A percentile compares a stretch with the other conserved stretches of the same genome.
Conservation (phyloP, 2,113 vertebrate species). For the Mormoops blainvillei region DNA sequence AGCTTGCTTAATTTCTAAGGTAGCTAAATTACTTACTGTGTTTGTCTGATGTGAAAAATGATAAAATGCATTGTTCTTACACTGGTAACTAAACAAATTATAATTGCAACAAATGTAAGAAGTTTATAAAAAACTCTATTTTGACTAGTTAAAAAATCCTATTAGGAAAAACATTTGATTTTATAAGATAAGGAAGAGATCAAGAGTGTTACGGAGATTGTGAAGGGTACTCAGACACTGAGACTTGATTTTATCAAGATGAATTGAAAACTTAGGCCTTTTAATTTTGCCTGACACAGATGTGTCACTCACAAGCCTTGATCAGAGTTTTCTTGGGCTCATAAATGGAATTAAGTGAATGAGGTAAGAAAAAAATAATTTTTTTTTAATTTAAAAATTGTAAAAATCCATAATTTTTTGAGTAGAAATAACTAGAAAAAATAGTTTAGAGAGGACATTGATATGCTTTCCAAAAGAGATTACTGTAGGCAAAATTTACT, state of each 20-base stretch:
- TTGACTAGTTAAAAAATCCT: slow-evolving; percentile 1
- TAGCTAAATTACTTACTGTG: neutral
- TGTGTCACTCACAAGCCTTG: neutral
- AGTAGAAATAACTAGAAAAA: neutral
- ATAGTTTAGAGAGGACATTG: neutral
- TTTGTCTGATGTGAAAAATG: slow-evolving; percentile 16
- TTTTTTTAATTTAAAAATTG: neutral
- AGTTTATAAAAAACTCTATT: neutral
- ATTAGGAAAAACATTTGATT: neutral
- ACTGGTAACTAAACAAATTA: neutral
- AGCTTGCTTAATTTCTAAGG: neutral
- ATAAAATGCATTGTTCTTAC: neutral
- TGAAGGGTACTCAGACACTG: neutral
- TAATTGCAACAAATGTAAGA: neutral
- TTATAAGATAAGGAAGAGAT: neutral
- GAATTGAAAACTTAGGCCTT: neutral
- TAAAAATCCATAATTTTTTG: neutral
- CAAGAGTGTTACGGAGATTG: neutral
- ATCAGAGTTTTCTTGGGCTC: neutral
- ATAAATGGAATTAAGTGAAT: neutral
- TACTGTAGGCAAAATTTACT: neutral
- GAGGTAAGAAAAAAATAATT: neutral
- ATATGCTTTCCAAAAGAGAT: neutral
- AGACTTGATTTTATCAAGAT: slow-evolving; percentile 11
- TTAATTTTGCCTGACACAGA: neutral